Conservation (phyloP, 2,113 vertebrate species). For the Phocoena sinus region DNA sequence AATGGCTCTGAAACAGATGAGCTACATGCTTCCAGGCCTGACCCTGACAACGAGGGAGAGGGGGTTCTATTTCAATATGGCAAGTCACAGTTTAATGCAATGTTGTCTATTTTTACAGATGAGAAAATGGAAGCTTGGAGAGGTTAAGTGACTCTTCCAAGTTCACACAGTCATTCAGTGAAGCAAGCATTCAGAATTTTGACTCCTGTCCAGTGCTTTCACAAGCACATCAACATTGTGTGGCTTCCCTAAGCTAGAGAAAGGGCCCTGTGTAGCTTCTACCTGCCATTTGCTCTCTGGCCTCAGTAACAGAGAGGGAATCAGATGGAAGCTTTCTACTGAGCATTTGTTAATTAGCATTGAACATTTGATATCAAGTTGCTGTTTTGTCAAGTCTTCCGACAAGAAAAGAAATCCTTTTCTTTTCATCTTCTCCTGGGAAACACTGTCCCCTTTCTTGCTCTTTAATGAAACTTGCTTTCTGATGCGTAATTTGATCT, state of each 20-base stretch:
- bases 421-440: slow-evolving; percentile 76
- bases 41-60: not conserved
- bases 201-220: slow-evolving; percentile 7
- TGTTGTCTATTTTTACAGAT: slow-evolving; percentile 15
- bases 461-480: slow-evolving; percentile 71
- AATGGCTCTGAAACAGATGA: not conserved
- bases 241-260: not conserved
- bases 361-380: slow-evolving; percentile 72
- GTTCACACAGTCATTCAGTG: slow-evolving; percentile 32
- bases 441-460: slow-evolving; percentile 75
- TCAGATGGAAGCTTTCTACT: slow-evolving; percentile 64
- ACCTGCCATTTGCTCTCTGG: slow-evolving; percentile 53
- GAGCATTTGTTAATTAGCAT: slow-evolving; percentile 74
- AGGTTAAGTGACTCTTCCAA: slow-evolving; percentile 52
- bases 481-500: slow-evolving; percentile 71
- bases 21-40: not conserved
- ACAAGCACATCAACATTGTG: not conserved
- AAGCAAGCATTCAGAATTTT: slow-evolving; percentile 8
- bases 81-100: slow-evolving; percentile 14
- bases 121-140: slow-evolving; percentile 36
- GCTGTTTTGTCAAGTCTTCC: slow-evolving; percentile 71
- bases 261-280: slow-evolving; percentile 37
- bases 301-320: slow-evolving; percentile 36
- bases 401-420: slow-evolving; percentile 71
- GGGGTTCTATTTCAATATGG: not conserved